Evolutionary conservation across 2,113 vertebrate genomes (phyloP), one percentile per base, ranked within the genome.

Genomic region (Casuarius casuarius): DNA sequence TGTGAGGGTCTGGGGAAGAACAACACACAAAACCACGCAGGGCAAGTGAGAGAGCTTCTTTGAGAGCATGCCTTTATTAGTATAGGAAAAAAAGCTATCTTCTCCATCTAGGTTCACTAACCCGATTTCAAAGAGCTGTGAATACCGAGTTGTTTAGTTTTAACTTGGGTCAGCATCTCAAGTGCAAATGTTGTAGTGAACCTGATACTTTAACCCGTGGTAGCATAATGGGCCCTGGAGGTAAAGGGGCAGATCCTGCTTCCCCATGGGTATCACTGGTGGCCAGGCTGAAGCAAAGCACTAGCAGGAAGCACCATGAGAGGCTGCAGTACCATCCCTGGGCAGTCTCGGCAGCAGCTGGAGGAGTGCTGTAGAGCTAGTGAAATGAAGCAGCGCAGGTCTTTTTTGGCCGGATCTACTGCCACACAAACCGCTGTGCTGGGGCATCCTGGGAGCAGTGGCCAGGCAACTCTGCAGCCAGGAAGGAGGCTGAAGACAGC

Each of bases 211-310:
- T 58, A 88, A 58, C 76, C 54, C 52, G 29, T 12, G 21, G 0
- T 0, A 77, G 26, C 18, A 10, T 0, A 3, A 20, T 16, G 9
- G 42, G n/a, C 0, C 0, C 67, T 70, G 40, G 38, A 61, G 19
- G 66, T 68, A 59, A 11, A n/a, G 42, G 14, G 28, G 35, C 17
- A 70, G 19, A 8, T 70, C 72, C 49, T 85, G 28, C 83, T 25
- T 75, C 71, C 12, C 33, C 22, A 15, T 2, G 0, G 9, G 5
- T 33, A 6, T 38, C 5, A 1, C 40, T 48, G 70, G 17, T 7
- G 18, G 67, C 28, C 38, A 54, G 48, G 29, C 56, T 59, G 56
- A 59, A 59, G 56, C 56, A 29, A 33, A 59, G 56, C 29, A 33
- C 29, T 9, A 59, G 56, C 31, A 4, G 14, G 22, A 87, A n/a